Evolutionary conservation across 2,797 vertebrate genomes (phyloP).

Genomic region (Sebastes ruberrimus): DNA sequence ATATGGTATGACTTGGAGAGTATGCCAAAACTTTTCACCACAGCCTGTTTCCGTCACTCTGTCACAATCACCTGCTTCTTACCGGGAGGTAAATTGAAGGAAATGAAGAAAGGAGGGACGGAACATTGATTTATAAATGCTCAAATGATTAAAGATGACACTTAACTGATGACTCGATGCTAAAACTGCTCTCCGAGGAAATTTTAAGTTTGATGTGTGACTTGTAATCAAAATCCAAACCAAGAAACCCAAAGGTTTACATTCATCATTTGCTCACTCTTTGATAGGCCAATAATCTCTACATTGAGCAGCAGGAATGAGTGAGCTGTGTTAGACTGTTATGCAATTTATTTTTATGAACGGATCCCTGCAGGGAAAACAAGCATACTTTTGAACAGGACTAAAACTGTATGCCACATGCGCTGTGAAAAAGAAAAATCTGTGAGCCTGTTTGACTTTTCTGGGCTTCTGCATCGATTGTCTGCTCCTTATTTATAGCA

Average conservation of each 20-base stretch:
- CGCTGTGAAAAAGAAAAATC: background rate
- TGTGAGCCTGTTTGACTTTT: background rate
- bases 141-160: conserved; percentile 38
- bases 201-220: conserved; percentile 29
- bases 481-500: conserved; percentile 35
- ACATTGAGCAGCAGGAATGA: conserved; percentile 20
- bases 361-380: background rate
- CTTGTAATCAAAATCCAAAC: conserved; percentile 46
- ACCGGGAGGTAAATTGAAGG: conserved; percentile 36
- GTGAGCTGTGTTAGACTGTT: background rate
- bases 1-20: conserved; percentile 51
- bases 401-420: background rate
- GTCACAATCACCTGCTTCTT: conserved; percentile 32
- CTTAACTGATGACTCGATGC: conserved; percentile 32
- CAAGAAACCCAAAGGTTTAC: conserved; percentile 35
- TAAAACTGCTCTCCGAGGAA: conserved; percentile 33
- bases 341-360: conserved; percentile 35
- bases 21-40: conserved; percentile 59
- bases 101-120: conserved; percentile 16
- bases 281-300: conserved; percentile 24
- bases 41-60: conserved; percentile 29
- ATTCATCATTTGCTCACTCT: conserved; percentile 35
- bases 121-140: conserved; percentile 27
- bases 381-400: background rate
- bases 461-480: conserved; percentile 28